Conservation (phyloP, 2,113 vertebrate genomes). For the Triplophysa rosa region DNA sequence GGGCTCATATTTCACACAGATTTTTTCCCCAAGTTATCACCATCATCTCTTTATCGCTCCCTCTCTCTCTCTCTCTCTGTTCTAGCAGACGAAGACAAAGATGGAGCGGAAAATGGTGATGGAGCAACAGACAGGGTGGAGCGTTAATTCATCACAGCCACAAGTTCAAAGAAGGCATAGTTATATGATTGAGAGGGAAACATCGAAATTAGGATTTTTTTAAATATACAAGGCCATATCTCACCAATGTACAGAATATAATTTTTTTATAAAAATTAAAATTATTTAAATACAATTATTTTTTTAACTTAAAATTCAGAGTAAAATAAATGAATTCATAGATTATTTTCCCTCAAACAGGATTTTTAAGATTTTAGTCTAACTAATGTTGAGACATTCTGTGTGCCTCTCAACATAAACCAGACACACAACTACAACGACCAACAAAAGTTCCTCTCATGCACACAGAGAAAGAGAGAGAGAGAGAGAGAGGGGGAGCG, state of each 20-base stretch:
- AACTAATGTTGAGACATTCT: no score
- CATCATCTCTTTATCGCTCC: no score
- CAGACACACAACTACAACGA: background rate
- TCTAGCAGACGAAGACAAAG: background rate
- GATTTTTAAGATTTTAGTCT: no score
- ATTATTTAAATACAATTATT: no score
- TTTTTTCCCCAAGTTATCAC: background rate
- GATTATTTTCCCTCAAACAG: no score
- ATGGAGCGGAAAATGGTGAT: constrained; percentile 23
- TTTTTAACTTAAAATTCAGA: no score
- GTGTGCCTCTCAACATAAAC: constrained; percentile 13
- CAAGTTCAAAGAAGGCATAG: background rate
- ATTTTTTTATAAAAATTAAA: no score
- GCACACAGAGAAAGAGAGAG: constrained; percentile 10
- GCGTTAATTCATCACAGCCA: constrained; percentile 41
- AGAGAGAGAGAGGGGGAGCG: background rate
- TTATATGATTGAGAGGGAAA: background rate
- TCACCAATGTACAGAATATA: no score
- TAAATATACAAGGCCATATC: no score
- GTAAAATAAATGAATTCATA: no score
- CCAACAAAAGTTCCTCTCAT: constrained; percentile 14
- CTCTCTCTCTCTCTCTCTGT: no score
- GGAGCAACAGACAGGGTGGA: background rate
- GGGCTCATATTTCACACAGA: background rate
- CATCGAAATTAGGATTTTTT: no score